Evolutionary conservation across 2,888 invertebrate genomes (phyloP).

Genomic region (Agrochola macilenta): DNA sequence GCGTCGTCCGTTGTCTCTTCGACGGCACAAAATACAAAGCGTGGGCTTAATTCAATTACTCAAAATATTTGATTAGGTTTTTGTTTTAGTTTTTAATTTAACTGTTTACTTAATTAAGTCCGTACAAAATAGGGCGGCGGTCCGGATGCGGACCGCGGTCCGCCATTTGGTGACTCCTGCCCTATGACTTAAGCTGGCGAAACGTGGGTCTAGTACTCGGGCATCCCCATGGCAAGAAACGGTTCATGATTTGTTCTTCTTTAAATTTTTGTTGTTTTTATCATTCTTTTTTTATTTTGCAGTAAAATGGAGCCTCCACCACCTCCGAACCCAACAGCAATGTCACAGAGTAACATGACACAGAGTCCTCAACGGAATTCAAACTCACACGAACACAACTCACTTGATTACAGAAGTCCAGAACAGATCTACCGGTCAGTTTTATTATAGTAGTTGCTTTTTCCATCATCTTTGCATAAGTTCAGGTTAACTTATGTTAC

Average conservation of each 20-base stretch:
- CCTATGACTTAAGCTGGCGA: background rate
- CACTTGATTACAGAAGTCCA: conserved; percentile 83
- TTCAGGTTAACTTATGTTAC: background rate
- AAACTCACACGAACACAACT: conserved; percentile 86
- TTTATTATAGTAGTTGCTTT: background rate
- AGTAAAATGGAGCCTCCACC: conserved; percentile 88
- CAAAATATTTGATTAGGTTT: no score
- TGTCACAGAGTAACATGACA: conserved; percentile 75
- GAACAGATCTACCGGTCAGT: conserved; percentile 83
- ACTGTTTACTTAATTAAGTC: no score
- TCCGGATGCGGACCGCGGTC: no score
- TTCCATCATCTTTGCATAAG: background rate
- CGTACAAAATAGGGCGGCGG: no score
- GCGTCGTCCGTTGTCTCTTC: no score
- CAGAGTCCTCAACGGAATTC: conserved; percentile 86
- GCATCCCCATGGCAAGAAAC: background rate
- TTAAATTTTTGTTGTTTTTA: background rate
- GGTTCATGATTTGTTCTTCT: background rate
- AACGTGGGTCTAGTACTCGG: background rate
- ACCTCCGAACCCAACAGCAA: conserved; percentile 81
- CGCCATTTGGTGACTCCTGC: no score
- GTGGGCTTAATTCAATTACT: no score
- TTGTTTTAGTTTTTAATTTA: no score
- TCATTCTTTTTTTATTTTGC: conserved; percentile 4
- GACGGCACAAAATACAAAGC: no score